A percentile compares a stretch with the other conserved stretches of the same genome.
phyloP scores from a whole-genome alignment of 1,140 invertebrate species.

The Oryzaephilus surinamensis region DNA sequence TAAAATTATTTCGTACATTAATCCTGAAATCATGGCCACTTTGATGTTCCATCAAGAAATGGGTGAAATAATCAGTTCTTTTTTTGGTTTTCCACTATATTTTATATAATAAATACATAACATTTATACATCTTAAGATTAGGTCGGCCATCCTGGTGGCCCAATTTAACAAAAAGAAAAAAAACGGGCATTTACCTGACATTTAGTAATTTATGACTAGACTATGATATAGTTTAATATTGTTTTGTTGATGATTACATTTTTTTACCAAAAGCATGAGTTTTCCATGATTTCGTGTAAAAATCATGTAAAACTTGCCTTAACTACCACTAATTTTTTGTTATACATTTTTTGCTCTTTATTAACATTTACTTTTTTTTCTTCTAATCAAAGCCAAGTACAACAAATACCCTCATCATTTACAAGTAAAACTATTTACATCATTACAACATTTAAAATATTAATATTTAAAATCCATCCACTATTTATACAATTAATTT shows the following conservation, averaged over 20 bases:
- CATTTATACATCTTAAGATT: conserved; percentile 31
- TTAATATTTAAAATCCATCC: too few species aligned
- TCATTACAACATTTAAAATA: too few species aligned
- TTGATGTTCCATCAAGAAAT: not conserved
- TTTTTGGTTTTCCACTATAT: conserved; percentile 18
- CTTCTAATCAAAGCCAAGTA: conserved; percentile 9
- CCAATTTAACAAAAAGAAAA: conserved; percentile 18
- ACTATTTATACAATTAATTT: too few species aligned
- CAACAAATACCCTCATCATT: too few species aligned
- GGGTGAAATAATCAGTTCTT: not conserved
- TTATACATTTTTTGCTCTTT: conserved; percentile 3
- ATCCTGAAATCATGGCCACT: not conserved
- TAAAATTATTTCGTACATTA: too few species aligned
- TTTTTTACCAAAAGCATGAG: too few species aligned
- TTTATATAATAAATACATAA: conserved; percentile 37
- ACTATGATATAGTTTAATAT: too few species aligned
- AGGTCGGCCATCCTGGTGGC: conserved; percentile 19
- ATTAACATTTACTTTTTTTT: conserved; percentile 4
- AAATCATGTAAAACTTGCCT: too few species aligned
- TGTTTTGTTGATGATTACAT: too few species aligned
- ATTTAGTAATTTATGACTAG: conserved; percentile 23
- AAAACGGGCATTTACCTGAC: conserved; percentile 19
- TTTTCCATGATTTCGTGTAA: too few species aligned
- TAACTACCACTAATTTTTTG: too few species aligned
- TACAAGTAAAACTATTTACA: too few species aligned